Percentiles rank a stretch among this genome's conserved stretches.
phyloP scores from a whole-genome alignment of 64 coral and sea anemone species.

The Pocillopora verrucosa region DNA sequence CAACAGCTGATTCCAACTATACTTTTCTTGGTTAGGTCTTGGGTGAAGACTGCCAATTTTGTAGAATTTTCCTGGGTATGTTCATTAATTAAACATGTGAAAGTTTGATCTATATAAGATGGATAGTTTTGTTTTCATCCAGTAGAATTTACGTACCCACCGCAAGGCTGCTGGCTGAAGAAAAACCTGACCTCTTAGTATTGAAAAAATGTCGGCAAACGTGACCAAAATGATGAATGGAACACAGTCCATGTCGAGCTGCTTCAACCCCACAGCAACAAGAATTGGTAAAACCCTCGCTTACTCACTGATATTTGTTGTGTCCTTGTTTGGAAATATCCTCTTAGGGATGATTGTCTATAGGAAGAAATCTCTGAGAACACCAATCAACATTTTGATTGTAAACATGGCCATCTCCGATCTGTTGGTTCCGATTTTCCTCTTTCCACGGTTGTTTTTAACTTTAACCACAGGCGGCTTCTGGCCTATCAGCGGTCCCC shows the following conservation, averaged over 20 bases:
- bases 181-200: too few relatives aligned
- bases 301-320: not conserved
- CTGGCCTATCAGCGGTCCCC: not conserved
- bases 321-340: not conserved
- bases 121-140: too few relatives aligned
- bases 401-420: not conserved
- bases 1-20: too few relatives aligned
- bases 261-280: not conserved
- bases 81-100: too few relatives aligned
- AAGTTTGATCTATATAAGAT: too few relatives aligned
- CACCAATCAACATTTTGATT: not conserved
- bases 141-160: too few relatives aligned
- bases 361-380: not conserved
- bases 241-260: not conserved
- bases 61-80: too few relatives aligned
- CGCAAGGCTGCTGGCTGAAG: too few relatives aligned
- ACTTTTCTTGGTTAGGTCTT: too few relatives aligned
- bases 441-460: not conserved
- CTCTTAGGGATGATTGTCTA: not conserved
- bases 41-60: too few relatives aligned
- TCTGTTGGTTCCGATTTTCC: not conserved
- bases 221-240: not conserved
- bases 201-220: not conserved
- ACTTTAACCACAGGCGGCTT: not conserved
- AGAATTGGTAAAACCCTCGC: not conserved